Conservation (phyloP, 2,888 invertebrate species). For the Zaprionus lineosus region DNA sequence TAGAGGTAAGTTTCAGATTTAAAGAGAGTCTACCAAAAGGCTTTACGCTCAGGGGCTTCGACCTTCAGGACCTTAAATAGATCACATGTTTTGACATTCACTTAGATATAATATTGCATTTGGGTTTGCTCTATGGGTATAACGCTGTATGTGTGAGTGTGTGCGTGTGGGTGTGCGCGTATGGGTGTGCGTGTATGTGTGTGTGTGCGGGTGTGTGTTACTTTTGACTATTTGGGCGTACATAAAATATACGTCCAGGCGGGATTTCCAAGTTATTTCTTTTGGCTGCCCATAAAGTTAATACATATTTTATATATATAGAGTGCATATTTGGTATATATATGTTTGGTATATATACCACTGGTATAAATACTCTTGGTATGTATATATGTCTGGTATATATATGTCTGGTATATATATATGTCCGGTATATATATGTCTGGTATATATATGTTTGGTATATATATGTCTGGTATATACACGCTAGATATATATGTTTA, state of each 20-base stretch:
- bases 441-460: background rate
- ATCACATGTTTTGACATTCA: conserved; percentile 82
- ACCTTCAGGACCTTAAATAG: conserved; percentile 80
- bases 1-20: conserved; percentile 40
- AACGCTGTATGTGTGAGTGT: conserved; percentile 7
- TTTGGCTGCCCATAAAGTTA: conserved; percentile 14
- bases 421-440: background rate
- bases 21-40: conserved; percentile 59
- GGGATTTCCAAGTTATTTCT: too few relatives aligned
- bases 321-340: conserved; percentile 27
- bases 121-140: conserved; percentile 56
- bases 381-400: background rate
- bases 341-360: conserved; percentile 3
- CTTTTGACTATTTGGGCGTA: conserved; percentile 50
- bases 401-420: background rate
- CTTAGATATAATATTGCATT: conserved; percentile 77
- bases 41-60: conserved; percentile 44
- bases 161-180: conserved; percentile 27
- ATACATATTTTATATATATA: conserved; percentile 20
- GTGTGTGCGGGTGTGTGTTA: background rate
- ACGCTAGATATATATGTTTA: too few relatives aligned
- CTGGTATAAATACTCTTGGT: background rate
- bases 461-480: conserved; percentile 10
- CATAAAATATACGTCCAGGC: conserved; percentile 33
- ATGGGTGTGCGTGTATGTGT: conserved; percentile 6